These are phyloP conservation scores for Dasyurus viverrinus DNA, from an alignment of 2,113 vertebrate genomes.

Conservation along the genomic window DNA sequence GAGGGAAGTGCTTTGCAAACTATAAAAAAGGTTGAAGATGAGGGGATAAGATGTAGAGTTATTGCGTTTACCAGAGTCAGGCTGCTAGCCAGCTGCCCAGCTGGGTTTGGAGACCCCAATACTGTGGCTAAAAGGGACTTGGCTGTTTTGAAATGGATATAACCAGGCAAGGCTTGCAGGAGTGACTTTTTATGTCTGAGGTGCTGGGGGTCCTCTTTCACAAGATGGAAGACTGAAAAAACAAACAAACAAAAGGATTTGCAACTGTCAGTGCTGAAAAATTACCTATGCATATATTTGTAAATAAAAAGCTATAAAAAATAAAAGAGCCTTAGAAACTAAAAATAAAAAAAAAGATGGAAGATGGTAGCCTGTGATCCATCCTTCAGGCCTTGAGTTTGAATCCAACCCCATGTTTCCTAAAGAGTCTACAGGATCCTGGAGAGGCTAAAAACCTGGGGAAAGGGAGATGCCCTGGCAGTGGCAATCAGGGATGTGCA, in stretches of 20 bases:
- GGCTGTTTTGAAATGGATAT: slow-evolving; percentile 26
- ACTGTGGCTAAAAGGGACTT: background rate
- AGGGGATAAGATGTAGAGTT: background rate
- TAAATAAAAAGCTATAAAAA: too few relatives aligned
- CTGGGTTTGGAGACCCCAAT: background rate
- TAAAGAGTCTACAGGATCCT: background rate
- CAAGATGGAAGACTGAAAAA: background rate
- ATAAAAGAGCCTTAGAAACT: too few relatives aligned
- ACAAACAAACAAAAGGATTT: too few relatives aligned
- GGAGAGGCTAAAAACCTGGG: background rate
- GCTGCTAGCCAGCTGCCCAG: background rate
- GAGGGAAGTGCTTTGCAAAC: background rate
- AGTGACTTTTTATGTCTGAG: background rate
- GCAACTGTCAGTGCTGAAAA: too few relatives aligned
- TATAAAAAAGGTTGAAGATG: background rate
- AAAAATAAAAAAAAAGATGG: background rate
- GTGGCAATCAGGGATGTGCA: background rate
- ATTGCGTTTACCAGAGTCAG: background rate
- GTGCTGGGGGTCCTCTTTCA: background rate
- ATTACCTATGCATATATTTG: too few relatives aligned
- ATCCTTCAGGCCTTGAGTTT: background rate
- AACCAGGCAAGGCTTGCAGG: slow-evolving; percentile 29
- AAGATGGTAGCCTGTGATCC: background rate
- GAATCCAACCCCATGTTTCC: background rate
- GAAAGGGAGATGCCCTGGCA: background rate